Conservation (phyloP, 2,113 vertebrate genomes). For the Varanus komodoensis region DNA sequence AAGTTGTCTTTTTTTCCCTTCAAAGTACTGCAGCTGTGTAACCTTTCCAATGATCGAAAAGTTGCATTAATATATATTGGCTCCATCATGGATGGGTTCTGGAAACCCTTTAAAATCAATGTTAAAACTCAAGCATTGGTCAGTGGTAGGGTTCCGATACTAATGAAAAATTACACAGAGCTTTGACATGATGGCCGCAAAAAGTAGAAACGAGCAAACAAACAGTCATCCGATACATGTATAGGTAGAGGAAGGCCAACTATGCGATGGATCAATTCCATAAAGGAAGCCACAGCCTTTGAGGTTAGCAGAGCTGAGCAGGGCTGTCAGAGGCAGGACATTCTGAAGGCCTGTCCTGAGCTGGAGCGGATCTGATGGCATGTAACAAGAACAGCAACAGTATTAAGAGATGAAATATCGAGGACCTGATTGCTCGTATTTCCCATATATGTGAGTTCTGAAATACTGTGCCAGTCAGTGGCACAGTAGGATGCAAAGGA, state of each 20-base stretch:
- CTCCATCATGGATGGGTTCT: background rate
- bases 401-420: conserved; percentile 34
- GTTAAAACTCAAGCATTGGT: too few relatives aligned
- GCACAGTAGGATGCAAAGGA: conserved; percentile 36
- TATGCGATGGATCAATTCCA: too few relatives aligned
- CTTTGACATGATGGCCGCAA: background rate
- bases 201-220: background rate
- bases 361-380: too few relatives aligned
- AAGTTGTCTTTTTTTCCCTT: background rate
- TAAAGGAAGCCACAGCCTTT: too few relatives aligned
- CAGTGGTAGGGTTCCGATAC: too few relatives aligned
- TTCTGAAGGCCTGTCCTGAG: too few relatives aligned
- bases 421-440: conserved; percentile 34
- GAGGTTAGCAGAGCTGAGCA: too few relatives aligned
- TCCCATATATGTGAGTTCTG: conserved; percentile 33
- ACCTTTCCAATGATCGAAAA: background rate
- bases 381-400: too few relatives aligned
- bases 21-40: background rate
- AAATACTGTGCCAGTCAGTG: conserved; percentile 33
- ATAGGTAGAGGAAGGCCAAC: background rate
- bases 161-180: background rate
- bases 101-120: background rate
- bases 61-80: background rate
- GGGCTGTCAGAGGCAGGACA: too few relatives aligned
- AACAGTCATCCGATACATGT: background rate